Base-by-base conservation (phyloP, 2,113 vertebrate genomes). In the Petaurus breviceps region DNA sequence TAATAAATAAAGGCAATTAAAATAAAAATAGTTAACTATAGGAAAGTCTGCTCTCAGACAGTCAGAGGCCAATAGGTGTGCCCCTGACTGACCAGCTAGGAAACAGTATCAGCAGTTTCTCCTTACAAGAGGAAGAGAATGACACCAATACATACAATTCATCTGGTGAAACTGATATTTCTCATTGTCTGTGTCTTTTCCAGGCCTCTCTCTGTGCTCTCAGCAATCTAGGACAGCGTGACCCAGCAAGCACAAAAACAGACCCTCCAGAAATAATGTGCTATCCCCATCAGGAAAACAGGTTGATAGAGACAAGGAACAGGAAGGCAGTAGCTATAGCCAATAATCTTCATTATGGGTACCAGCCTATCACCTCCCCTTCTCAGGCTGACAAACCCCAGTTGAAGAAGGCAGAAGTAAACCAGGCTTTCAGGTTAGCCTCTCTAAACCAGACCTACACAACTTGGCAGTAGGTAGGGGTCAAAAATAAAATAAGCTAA, bases 111-210 rank as follows among this genome's bases (percentile, higher is more conserved):
- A 91, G 24, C 28, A 93, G 49, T 77, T 91, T 52, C n/a, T 28
- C 3, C 49, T 89, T 68, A 91, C 53, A 51, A 24, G 51, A n/a
- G 51, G 57, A 93, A 96, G 94, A 8, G 26, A 94, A 95, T 96
- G 94, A 24, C 52, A 95, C 46, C 57, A 53, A 28, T 89, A 91
- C 54, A 93, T 92, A 89, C 8, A 54, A 50, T 93, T 49, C 54
- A 52, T n/a, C 94, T 96, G 96, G 96, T 50, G 52, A 97, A 90
- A 43, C 22, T 90, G 84, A 90, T 55, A 90, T 92, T 90, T 94
- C 31, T 92, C 14, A 43, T 23, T 94, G 14, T 92, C 49, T 68
- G 25, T 94, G 12, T 92, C 51, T 91, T 94, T 89, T 92, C 28
- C 12, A 1, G 7, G 53, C 26, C 22, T 90, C 22, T 95, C 93